Evolutionary conservation across 2,797 vertebrate genomes (phyloP), one percentile per base, ranked within the genome.

Genomic region (Molothrus aeneus): DNA sequence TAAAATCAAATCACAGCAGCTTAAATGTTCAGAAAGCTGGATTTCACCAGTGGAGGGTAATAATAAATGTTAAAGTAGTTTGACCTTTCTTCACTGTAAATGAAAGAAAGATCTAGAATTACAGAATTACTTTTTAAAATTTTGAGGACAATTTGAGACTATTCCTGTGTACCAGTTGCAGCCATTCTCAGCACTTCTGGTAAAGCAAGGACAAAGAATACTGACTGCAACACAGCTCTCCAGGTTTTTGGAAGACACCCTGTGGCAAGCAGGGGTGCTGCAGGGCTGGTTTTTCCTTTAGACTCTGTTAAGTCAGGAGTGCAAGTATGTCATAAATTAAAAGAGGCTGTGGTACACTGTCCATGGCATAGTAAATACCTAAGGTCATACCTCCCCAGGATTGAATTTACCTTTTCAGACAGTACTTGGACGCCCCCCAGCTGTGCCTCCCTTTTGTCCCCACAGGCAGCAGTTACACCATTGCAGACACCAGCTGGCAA

Each of bases 401-500:
- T 0, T 43, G 70, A 77, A 65, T 22, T 42, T 57, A 60, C 10
- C 17, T 51, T 80, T 92, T 63, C 14, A 24, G 80, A 53, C 1
- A 6, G 9, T 45, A 13, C 59, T 64, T 57, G 22, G 21, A 43
- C 1, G 2, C 11, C 69, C 38, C 31, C 94, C 28, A 90, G 32
- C 63, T 85, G 38, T n/a, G 47, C 42, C 93, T 91, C 17, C 57
- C 11, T 96, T 74, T 80, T 95, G 68, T 94, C 79, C 92, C 61
- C 93, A 97, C 98, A 99, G 94, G 93, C 97, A 85, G 95, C n/a
- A 77, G 86, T 20, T 71, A 97, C 22, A 97, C 97, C 2, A 97
- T 99, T 53, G 54, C 80, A 19, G 99, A 99, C 89, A 98, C 98
- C 47, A 92, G 97, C 50, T 98, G 78, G 57, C 99, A 98, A 28